Percentiles rank a stretch among this genome's conserved stretches.
Evolutionary conservation across 1,140 invertebrate species (phyloP).

Genomic region (Doryteuthis pealeii): DNA sequence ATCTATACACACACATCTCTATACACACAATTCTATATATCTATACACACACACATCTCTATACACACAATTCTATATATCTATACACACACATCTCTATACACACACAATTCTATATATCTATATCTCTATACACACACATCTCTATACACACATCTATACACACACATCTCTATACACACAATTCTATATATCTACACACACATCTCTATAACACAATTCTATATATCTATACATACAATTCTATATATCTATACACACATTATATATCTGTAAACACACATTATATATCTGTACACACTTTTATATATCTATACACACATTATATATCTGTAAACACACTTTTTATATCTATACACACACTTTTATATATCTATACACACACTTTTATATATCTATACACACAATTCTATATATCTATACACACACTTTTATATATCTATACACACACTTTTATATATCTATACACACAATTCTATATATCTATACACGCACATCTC

Average conservation of each 20-base stretch:
- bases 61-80: too few species aligned
- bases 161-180: not conserved
- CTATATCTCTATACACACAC: too few species aligned
- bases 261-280: too few species aligned
- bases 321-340: not conserved
- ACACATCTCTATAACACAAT: not conserved
- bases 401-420: not conserved
- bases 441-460: not conserved
- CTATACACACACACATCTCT: too few species aligned
- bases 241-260: too few species aligned
- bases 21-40: too few species aligned
- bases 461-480: not conserved
- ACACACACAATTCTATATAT: too few species aligned
- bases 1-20: too few species aligned
- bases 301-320: too few species aligned
- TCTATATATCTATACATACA: not conserved
- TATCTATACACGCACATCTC: too few species aligned
- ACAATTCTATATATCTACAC: not conserved
- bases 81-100: too few species aligned
- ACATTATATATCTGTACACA: too few species aligned
- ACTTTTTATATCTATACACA: not conserved
- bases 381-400: not conserved
- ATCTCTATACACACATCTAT: not conserved
- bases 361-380: not conserved
- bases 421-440: not conserved